Evolutionary conservation across 2,113 vertebrate genomes (phyloP).

Genomic region (Mesitornis unicolor): DNA sequence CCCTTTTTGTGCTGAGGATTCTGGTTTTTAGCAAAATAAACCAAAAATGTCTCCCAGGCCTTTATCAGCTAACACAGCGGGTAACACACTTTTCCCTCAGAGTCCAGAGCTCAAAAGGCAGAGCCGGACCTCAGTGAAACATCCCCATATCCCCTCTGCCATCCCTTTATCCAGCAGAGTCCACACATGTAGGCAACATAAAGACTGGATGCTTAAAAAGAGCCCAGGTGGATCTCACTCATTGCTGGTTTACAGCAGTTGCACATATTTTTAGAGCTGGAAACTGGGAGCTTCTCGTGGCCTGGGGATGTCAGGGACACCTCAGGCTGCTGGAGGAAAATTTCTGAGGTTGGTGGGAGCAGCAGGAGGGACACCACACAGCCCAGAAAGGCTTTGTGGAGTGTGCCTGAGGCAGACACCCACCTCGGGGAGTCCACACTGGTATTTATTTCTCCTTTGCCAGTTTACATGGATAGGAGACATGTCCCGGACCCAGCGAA

Average conservation of each 20-base stretch:
- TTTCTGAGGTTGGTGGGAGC: background rate
- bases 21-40: background rate
- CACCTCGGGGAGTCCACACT: rapidly evolving
- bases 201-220: background rate
- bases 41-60: background rate
- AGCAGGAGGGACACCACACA: background rate
- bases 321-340: background rate
- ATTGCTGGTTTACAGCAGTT: background rate
- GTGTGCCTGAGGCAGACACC: background rate
- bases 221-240: background rate
- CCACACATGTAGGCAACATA: background rate
- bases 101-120: background rate
- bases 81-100: background rate
- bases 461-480: background rate
- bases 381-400: background rate
- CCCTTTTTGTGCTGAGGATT: background rate
- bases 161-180: background rate
- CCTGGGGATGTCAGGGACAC: rapidly evolving
- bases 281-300: background rate
- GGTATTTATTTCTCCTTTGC: background rate
- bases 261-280: background rate
- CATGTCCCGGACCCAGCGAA: background rate
- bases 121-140: background rate
- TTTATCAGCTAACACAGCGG: background rate
- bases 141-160: background rate